Evolutionary conservation across 23 tunicate genomes (phyloP).

Genomic region (Styela clava): DNA sequence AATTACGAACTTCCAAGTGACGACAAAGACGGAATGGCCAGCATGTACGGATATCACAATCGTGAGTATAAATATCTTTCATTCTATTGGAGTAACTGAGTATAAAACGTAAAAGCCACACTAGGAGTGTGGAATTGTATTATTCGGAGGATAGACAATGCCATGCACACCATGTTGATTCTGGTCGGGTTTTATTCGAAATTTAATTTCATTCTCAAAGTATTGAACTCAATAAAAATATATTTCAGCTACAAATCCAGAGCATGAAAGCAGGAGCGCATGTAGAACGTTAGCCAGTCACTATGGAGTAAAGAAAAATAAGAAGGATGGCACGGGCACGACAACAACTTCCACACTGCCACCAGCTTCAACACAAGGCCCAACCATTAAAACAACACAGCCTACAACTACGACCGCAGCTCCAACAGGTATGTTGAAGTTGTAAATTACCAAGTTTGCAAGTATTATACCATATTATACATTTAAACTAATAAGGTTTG

Average conservation of each 20-base stretch:
- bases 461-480: not conserved
- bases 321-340: not conserved
- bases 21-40: constrained; percentile 34
- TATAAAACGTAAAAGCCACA: too few species aligned
- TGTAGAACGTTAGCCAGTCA: not conserved
- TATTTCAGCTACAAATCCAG: not conserved
- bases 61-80: not conserved
- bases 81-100: too few species aligned
- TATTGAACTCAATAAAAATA: too few species aligned
- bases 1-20: constrained; percentile 37
- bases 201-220: too few species aligned
- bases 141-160: too few species aligned
- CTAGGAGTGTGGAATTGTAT: too few species aligned
- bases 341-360: not conserved
- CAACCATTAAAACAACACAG: constrained; percentile 1
- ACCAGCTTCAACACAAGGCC: not conserved
- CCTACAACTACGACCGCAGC: not conserved
- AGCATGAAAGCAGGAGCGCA: not conserved
- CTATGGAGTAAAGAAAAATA: not conserved
- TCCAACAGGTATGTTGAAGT: not conserved
- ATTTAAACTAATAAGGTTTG: not conserved
- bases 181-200: too few species aligned
- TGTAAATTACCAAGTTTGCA: not conserved
- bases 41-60: constrained; percentile 29
- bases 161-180: too few species aligned